Base-by-base conservation (phyloP, 2,888 invertebrate species). In the Tigriopus californicus region DNA sequence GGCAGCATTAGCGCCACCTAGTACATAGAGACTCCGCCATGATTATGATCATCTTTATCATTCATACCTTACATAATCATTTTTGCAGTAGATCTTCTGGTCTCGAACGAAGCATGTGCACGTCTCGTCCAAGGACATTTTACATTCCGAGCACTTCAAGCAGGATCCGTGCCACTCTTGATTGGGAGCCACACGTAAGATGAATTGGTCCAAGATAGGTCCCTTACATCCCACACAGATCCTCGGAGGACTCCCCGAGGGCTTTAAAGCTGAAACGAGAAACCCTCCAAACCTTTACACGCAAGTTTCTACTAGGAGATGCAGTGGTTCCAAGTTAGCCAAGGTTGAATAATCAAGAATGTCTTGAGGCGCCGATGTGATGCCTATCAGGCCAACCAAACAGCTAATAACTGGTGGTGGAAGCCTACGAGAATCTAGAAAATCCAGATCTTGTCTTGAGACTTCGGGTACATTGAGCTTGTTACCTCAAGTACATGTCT, bases 101-200 rank as follows among this genome's bases (percentile, higher is more conserved):
- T 97, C 92, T 65, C 92, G 78, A n/a, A 98, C 94, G 75, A 97
- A 98, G 75, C 97, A 97, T 67, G 97, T 97, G 76, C 92, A 91
- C 66, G 82, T 85, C 73, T 98, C 97, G 77, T 98, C 95, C 66
- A 98, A 80, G 76, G 88, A 90, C 75, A 88, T 87, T 67, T 88
- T 80, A 75, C 98, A 98, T 64, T 77, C 74, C 60, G 70, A 71
- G 67, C 77, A 78, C 67, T 75, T 94, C 66, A 98, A 82, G 73
- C 98, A 98, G 64, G 92, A 87, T 62, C 94, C 92, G 76, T 98
- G 98, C 94, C 95, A 98, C 76, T 97, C 95, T 71, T 98, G 80
- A 77, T 98, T 94, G 11, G 98, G 97, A 0, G 94, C 89, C 68
- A 98, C 97, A 70, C 92, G 80, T 68, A 98, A 80, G 73, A 98